Conservation (phyloP, 2,113 vertebrate genomes). For the Aspiorhynchus laticeps region DNA sequence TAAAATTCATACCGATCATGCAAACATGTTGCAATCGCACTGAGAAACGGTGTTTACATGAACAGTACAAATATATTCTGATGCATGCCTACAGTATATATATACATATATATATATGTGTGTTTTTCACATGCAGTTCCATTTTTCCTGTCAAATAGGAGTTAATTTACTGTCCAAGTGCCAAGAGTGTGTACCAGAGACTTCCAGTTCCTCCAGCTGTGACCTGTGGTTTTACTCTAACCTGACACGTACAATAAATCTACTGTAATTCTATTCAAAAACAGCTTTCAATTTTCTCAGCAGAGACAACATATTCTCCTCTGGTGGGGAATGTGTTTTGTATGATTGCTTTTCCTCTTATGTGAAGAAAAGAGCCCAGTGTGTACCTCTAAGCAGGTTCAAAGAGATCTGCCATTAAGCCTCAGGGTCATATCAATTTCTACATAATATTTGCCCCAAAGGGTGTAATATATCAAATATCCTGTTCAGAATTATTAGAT, state of each 20-base stretch:
- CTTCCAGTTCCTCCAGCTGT: background rate
- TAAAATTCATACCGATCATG: background rate
- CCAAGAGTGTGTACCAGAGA: background rate
- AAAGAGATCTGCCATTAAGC: background rate
- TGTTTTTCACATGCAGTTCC: background rate
- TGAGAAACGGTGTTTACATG: background rate
- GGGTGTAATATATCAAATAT: background rate
- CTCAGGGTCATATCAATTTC: background rate
- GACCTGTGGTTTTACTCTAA: slow-evolving; percentile 25
- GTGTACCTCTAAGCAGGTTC: background rate
- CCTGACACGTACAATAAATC: slow-evolving; percentile 1
- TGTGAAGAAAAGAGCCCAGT: background rate
- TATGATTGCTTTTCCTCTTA: slow-evolving; percentile 10
- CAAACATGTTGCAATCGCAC: background rate
- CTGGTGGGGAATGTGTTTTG: slow-evolving; percentile 2
- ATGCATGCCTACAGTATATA: background rate
- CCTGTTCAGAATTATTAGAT: background rate
- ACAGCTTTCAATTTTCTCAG: slow-evolving; percentile 15
- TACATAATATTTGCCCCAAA: background rate
- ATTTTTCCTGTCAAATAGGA: background rate
- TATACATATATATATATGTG: too few species aligned
- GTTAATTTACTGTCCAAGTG: background rate
- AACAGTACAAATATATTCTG: background rate
- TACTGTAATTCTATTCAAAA: slow-evolving; percentile 10
- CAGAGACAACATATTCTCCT: background rate